phyloP scores from a whole-genome alignment of 2,113 vertebrate species.

The Accipiter virgatus region DNA sequence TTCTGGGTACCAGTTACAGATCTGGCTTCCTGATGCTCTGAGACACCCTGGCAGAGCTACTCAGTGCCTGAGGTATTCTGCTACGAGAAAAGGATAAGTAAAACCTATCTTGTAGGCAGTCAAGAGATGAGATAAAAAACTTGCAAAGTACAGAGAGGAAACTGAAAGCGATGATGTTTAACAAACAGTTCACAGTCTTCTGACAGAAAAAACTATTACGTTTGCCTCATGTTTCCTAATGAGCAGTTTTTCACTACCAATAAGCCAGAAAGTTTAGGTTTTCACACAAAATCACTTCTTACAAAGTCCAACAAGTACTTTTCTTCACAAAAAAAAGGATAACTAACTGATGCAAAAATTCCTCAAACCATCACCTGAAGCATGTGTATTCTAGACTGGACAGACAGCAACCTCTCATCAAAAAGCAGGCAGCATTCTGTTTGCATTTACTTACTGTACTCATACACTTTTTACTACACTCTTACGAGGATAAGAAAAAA shows the following conservation, averaged over 20 bases:
- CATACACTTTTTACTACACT: accelerated
- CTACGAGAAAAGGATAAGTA: not conserved
- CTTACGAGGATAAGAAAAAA: not conserved
- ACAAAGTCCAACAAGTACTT: accelerated
- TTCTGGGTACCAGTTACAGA: not conserved
- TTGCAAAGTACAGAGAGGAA: not conserved
- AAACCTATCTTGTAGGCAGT: not conserved
- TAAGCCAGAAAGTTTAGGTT: not conserved
- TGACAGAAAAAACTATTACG: not conserved
- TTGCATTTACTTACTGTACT: not conserved
- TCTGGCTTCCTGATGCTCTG: accelerated
- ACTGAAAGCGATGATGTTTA: not conserved
- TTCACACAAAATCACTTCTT: not conserved
- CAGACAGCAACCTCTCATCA: not conserved
- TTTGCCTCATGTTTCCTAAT: not conserved
- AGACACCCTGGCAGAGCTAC: not conserved
- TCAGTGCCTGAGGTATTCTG: not conserved
- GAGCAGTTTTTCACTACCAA: not conserved
- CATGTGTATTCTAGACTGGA: not conserved
- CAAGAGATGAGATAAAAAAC: not conserved
- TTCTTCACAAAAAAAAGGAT: not conserved
- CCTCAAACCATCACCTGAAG: not conserved
- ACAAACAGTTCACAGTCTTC: not conserved
- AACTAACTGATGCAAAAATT: not conserved
- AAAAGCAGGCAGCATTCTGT: not conserved